Percentiles rank a stretch among this genome's conserved stretches.
phyloP scores from a whole-genome alignment of 2,797 vertebrate species.

The Poeciliopsis presidionis region DNA sequence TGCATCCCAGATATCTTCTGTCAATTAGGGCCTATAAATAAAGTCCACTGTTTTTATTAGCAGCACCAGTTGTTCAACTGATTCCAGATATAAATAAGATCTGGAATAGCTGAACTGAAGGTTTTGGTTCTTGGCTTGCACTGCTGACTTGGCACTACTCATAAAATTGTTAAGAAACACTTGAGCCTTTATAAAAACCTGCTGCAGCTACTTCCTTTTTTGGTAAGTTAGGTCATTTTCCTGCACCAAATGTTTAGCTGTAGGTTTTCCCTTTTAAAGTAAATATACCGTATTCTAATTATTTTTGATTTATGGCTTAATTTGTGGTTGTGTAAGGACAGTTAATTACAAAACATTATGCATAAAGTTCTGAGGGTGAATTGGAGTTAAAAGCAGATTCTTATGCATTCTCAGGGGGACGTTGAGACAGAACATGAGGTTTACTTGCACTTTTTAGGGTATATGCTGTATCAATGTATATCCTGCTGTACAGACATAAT shows the following conservation, averaged over 20 bases:
- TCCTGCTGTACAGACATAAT: slow-evolving; percentile 36
- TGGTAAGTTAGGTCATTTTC: slow-evolving; percentile 14
- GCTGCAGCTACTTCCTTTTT: slow-evolving; percentile 11
- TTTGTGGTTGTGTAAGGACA: neutral
- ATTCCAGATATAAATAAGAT: slow-evolving; percentile 47
- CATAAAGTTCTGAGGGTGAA: slow-evolving; percentile 17
- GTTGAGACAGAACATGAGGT: slow-evolving; percentile 38
- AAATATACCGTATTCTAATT: slow-evolving; percentile 3
- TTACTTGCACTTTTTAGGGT: slow-evolving; percentile 29
- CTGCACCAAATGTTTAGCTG: slow-evolving; percentile 12
- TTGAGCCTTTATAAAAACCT: slow-evolving; percentile 16
- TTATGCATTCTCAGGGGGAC: slow-evolving; percentile 20
- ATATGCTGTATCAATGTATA: slow-evolving; percentile 27
- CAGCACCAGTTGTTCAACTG: slow-evolving; percentile 54
- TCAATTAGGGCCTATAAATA: slow-evolving; percentile 24
- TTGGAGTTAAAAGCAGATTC: slow-evolving; percentile 18
- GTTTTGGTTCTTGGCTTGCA: slow-evolving; percentile 60
- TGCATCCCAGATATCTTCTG: slow-evolving; percentile 32
- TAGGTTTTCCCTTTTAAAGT: slow-evolving; percentile 14
- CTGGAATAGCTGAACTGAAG: slow-evolving; percentile 65
- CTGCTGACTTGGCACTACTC: slow-evolving; percentile 32
- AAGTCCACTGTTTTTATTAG: slow-evolving; percentile 33
- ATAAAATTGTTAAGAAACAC: slow-evolving; percentile 8
- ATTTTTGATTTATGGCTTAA: slow-evolving; percentile 10
- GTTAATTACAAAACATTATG: slow-evolving; percentile 9